Base-by-base conservation (phyloP, 2,797 vertebrate genomes). In the Liasis olivaceus region DNA sequence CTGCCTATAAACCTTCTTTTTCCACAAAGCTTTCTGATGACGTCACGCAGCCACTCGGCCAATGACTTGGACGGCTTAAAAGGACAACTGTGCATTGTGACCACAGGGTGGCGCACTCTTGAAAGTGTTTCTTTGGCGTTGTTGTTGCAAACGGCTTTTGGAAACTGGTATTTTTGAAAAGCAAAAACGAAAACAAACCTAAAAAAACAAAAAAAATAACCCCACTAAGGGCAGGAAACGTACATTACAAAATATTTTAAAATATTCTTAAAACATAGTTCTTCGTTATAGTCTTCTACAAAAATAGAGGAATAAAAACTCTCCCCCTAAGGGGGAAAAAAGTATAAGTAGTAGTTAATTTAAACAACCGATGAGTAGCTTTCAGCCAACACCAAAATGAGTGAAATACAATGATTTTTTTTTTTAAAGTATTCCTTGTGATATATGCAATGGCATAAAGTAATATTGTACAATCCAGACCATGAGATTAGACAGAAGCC, bases 341-440 rank as follows among this genome's bases (percentile, higher is more conserved):
- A 89, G 13, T 62, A 77, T 77, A 77, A 81, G 42, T 12, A 24
- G 47, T 17, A 31, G 26, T 31, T 3, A 28, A 6, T 22, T 56
- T 31, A 58, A 56, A 58, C 28, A 72, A 72, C 24, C 62, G 51
- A 15, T 9, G 85, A 87, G 12, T 60, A 26, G 17, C 26, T 24
- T 72, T 58, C 47, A 60, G 54, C 31, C 36, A 87, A 26, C 11
- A 8, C 24, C 22, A 85, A 17, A 42, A 47, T 64, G 22, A 47
- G 54, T 6, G 17, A 51, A 64, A 54, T 8, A 28, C 3, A 0
- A 1, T 51, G 5, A 0, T 4, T 17, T 24, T 9, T 20, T 17
- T 7, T 28, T 77, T 77, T 77, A 0, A 36, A 77, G 17, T 5
- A 26, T 85, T 31, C 22, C 72, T 72, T 87, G 66, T 26, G 24